A percentile compares a stretch with the other conserved stretches of the same genome.
Evolutionary conservation across 2,113 vertebrate species (phyloP).

Genomic region (Grantiella picta): DNA sequence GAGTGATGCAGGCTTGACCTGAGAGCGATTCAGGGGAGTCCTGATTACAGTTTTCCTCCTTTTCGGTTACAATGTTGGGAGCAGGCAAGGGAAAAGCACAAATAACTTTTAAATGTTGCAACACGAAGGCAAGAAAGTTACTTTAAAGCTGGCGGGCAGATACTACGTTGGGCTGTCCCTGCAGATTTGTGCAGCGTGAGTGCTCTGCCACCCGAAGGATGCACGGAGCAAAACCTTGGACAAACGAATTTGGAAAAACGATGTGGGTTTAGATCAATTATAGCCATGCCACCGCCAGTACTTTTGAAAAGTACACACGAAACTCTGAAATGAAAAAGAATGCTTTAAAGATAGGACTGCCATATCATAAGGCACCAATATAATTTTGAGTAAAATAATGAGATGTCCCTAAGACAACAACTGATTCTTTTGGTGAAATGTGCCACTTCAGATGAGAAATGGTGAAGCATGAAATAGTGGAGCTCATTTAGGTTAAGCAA

Average conservation of each 20-base stretch:
- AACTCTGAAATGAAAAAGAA: background rate
- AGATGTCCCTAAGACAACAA: background rate
- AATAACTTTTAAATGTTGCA: background rate
- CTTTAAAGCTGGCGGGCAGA: background rate
- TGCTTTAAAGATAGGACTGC: background rate
- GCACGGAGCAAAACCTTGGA: background rate
- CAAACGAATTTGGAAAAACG: background rate
- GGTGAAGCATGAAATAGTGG: background rate
- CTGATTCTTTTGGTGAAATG: background rate
- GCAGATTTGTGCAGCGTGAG: background rate
- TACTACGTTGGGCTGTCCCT: accelerated
- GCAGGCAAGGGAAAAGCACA: background rate
- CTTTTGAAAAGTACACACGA: background rate
- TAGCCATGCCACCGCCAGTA: background rate
- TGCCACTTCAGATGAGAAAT: background rate
- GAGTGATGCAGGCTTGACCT: accelerated
- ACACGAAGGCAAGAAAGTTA: background rate
- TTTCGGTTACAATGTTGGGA: background rate
- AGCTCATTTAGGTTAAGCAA: background rate
- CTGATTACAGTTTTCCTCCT: background rate
- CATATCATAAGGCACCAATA: too few species aligned
- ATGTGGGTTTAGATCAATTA: background rate
- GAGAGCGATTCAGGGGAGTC: accelerated
- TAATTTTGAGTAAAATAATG: background rate
- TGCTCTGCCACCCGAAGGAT: slow-evolving; percentile 70